These are phyloP conservation scores for Limnothrissa miodon DNA, from an alignment of 2,113 vertebrate species.

Conservation along the genomic window DNA sequence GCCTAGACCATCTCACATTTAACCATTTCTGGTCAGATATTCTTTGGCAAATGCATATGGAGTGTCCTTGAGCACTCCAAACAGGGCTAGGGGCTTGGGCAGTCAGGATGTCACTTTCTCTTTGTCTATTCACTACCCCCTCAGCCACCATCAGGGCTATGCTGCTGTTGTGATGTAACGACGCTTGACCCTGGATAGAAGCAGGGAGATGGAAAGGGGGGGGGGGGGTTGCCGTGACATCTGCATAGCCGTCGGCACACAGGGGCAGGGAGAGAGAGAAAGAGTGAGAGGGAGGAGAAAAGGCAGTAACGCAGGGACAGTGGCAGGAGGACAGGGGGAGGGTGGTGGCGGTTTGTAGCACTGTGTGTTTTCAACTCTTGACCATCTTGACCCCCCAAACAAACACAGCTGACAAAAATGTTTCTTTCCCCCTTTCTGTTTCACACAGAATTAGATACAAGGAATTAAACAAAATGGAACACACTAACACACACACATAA, in stretches of 20 bases:
- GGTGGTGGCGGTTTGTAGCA: not conserved
- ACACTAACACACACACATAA: not conserved
- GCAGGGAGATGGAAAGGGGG: slow-evolving; percentile 52
- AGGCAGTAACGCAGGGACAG: not conserved
- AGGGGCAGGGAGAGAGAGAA: slow-evolving; percentile 48
- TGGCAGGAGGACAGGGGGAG: not conserved
- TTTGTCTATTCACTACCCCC: slow-evolving; percentile 46
- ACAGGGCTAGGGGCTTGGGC: slow-evolving; percentile 29
- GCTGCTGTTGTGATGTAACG: slow-evolving; percentile 63
- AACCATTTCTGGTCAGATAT: not conserved
- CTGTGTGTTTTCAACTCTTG: not conserved
- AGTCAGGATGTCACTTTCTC: slow-evolving; percentile 30
- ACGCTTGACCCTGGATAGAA: slow-evolving; percentile 65
- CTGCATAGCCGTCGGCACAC: slow-evolving; percentile 56
- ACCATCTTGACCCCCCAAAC: not conserved
- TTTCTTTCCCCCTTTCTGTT: not conserved
- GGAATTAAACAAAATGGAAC: not conserved
- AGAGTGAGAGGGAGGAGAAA: slow-evolving; percentile 44
- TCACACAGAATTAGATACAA: not conserved
- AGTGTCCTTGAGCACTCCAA: not conserved
- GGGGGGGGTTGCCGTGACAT: slow-evolving; percentile 63
- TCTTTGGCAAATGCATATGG: not conserved
- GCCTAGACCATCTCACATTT: not conserved
- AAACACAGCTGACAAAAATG: no score
- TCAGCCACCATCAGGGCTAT: slow-evolving; percentile 42